A percentile compares a stretch with the other conserved stretches of the same genome.
Evolutionary conservation across 2,888 invertebrate species (phyloP).

Genomic region (Chloromyia formosa): DNA sequence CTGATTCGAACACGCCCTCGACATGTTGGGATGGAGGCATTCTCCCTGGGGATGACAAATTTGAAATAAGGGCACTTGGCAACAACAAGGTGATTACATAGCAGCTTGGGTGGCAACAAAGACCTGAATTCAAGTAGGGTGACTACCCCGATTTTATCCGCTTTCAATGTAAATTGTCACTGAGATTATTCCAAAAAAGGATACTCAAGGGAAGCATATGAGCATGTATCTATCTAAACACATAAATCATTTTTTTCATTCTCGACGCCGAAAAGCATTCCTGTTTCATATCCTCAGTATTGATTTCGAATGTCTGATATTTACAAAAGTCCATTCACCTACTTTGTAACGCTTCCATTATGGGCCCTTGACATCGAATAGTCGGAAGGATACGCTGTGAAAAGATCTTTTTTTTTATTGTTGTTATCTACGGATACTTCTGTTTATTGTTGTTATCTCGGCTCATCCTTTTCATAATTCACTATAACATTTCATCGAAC

Average conservation of each 20-base stretch:
- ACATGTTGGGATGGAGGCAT: neutral
- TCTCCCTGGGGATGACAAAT: constrained; percentile 1
- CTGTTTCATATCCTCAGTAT: neutral
- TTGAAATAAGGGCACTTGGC: neutral
- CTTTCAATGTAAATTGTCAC: neutral
- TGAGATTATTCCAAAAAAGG: neutral
- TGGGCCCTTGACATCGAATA: too few relatives aligned
- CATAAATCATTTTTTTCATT: constrained; percentile 24
- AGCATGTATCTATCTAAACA: constrained; percentile 13
- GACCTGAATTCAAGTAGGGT: neutral
- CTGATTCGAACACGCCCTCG: neutral
- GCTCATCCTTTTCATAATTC: neutral
- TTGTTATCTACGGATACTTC: neutral
- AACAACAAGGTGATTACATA: too few relatives aligned
- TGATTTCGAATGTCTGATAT: neutral
- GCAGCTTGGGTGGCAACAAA: constrained; percentile 19
- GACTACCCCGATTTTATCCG: neutral
- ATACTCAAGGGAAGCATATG: neutral
- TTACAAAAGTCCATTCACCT: neutral
- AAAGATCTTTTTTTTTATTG: neutral
- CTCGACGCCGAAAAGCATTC: neutral
- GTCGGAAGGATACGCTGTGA: too few relatives aligned
- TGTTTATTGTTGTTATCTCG: neutral
- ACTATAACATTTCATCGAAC: neutral
- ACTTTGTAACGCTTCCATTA: neutral